Percentiles rank a stretch among this genome's conserved stretches.
phyloP scores from a whole-genome alignment of 2,888 invertebrate genomes.

The Adela reaumurella region DNA sequence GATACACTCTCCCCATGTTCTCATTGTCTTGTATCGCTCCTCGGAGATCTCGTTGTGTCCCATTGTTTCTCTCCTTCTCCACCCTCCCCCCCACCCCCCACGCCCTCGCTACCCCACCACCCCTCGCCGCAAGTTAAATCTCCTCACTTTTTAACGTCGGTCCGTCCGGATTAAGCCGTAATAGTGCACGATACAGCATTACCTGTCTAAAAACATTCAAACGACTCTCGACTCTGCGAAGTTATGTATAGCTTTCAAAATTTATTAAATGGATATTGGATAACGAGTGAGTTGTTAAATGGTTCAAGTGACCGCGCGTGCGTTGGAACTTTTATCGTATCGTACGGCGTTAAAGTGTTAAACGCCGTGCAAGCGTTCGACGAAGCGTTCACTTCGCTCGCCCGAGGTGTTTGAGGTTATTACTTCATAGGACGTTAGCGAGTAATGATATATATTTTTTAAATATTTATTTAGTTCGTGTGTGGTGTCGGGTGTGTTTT shows the following conservation, averaged over 20 bases:
- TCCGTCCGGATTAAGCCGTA: background rate
- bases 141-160: background rate
- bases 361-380: background rate
- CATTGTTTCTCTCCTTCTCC: background rate
- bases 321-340: background rate
- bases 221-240: background rate
- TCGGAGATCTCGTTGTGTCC: background rate
- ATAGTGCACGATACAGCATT: background rate
- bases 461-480: background rate
- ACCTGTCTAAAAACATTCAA: background rate
- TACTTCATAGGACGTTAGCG: constrained; percentile 1
- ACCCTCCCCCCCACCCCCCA: background rate
- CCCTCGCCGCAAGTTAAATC: background rate
- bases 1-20: background rate
- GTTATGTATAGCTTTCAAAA: background rate
- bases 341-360: background rate
- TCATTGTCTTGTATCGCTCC: background rate
- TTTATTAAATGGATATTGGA: background rate
- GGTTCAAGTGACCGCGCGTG: background rate
- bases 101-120: background rate
- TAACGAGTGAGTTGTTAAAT: background rate
- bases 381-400: background rate
- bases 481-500: constrained; percentile 33
- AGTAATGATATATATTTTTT: constrained; percentile 3
- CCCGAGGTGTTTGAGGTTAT: background rate